A percentile compares a stretch with the other conserved stretches of the same genome.
Evolutionary conservation across 2,113 vertebrate species (phyloP).

Genomic region (Halcyon senegalensis): DNA sequence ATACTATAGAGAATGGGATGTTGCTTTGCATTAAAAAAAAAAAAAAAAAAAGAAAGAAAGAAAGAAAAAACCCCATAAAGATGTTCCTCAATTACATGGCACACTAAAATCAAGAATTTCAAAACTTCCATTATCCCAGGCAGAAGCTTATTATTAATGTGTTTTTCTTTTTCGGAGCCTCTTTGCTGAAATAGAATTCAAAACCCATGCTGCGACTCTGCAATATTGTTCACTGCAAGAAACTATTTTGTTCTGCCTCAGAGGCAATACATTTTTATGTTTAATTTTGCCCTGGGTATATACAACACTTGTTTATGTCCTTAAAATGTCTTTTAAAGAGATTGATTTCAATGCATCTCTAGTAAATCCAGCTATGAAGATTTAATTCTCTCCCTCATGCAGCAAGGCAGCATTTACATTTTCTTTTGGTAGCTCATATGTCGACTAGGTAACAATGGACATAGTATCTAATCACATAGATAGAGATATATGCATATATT

Average conservation of each 20-base stretch:
- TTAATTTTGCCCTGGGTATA: conserved; percentile 76
- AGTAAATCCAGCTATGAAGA: conserved; percentile 67
- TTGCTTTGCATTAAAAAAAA: neutral
- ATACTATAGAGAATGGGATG: neutral
- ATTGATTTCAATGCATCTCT: conserved; percentile 72
- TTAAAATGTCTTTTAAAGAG: conserved; percentile 77
- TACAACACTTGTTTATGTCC: conserved; percentile 74
- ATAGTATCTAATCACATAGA: conserved; percentile 8
- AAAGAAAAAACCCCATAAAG: neutral
- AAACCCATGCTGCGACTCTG: conserved; percentile 67
- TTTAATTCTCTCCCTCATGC: conserved; percentile 63
- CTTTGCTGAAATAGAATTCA: conserved; percentile 69
- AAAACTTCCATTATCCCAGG: conserved; percentile 52
- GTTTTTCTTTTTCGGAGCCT: conserved; percentile 57
- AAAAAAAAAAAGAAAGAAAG: neutral
- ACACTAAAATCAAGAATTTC: conserved; percentile 26
- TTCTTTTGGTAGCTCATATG: conserved; percentile 38
- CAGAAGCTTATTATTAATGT: conserved; percentile 72
- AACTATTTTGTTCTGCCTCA: conserved; percentile 71
- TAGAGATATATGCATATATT: neutral
- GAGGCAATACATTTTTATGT: conserved; percentile 75
- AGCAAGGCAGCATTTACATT: conserved; percentile 33
- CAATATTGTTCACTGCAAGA: conserved; percentile 77
- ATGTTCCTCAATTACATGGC: neutral
- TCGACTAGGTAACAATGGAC: conserved; percentile 27